phyloP scores from a whole-genome alignment of 2,113 vertebrate genomes.

The Tympanuchus pallidicinctus region DNA sequence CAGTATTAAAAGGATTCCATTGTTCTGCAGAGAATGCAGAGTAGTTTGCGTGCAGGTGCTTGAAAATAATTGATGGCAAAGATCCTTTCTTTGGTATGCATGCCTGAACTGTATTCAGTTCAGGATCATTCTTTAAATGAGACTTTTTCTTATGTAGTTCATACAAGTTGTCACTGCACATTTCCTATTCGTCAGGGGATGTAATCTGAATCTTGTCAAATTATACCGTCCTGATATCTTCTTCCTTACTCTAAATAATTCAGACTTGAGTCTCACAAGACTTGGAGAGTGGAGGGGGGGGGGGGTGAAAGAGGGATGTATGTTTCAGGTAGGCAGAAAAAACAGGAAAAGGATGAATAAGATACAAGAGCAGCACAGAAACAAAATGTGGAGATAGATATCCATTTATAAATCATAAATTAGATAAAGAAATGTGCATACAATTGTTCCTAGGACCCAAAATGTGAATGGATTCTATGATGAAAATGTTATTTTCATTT shows the following conservation, averaged over 20 bases:
- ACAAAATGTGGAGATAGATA: neutral
- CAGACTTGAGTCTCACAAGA: conserved; percentile 48
- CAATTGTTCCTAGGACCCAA: neutral
- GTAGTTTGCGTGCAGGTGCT: conserved; percentile 51
- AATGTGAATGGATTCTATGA: neutral
- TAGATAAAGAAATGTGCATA: neutral
- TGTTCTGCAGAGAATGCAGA: conserved; percentile 34
- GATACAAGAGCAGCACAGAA: conserved; percentile 6
- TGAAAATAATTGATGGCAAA: conserved; percentile 48
- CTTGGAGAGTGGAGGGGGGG: neutral
- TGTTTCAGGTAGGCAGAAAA: neutral
- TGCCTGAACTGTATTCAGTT: conserved; percentile 46
- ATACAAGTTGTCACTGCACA: conserved; percentile 44
- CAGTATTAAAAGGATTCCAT: conserved; percentile 53
- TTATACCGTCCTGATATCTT: conserved; percentile 60
- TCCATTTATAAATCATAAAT: neutral
- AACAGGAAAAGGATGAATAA: neutral
- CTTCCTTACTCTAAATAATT: conserved; percentile 76
- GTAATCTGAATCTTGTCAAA: conserved; percentile 71
- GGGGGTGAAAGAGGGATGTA: neutral
- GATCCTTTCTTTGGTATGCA: conserved; percentile 59
- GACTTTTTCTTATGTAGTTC: conserved; percentile 63
- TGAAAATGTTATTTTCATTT: neutral
- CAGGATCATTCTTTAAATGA: conserved; percentile 58
- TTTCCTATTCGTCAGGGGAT: conserved; percentile 25